Base-by-base conservation (phyloP, 1,140 invertebrate species). In the Caenorhabditis latens region DNA sequence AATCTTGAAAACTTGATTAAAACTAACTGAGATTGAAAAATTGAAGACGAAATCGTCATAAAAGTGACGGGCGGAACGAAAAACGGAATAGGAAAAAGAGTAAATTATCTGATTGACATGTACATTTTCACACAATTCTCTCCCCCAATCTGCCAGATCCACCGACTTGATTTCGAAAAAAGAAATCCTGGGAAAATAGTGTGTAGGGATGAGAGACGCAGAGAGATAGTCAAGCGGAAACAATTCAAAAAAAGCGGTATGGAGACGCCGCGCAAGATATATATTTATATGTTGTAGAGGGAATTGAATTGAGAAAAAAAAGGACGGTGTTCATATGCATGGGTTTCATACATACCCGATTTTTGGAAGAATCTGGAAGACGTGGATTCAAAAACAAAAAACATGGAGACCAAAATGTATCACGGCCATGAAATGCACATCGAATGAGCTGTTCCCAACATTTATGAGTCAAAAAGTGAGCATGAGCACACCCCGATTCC, bases 41-140 rank as follows among this genome's bases (percentile, higher is more conserved):
- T 58, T 58, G 13, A n/a, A 58, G 19, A n/a, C 13, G 55, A 58
- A 58, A 58, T 19, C n/a, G 55, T 58, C 55, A 58, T 58, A 58
- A 58, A 58, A 79, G 71, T 79, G 71, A 79, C 71, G n/a, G 71
- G 43, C 71, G 46, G 46, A 79, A 79, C 46, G 61, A 63, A 32
- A 67, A 71, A 71, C n/a, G 2, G 46, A 50, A 11, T 19, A 21
- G n/a, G 13, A 19, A 50, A 79, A 50, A 32, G 14, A 79, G 71
- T 79, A 79, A 79, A 79, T 79, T 79, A 79, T 79, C 71, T 79
- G 71, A 79, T 79, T 79, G 71, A 79, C 71, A 79, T 79, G 46
- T 79, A 24, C 71, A 79, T 42, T 43, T 48, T 50, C 40, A 50
- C 46, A 71, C 65, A 71, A 40, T 40, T 46, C 32, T 32, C 32